Conservation (phyloP, 2,888 invertebrate genomes). For the Apodemia duryi region DNA sequence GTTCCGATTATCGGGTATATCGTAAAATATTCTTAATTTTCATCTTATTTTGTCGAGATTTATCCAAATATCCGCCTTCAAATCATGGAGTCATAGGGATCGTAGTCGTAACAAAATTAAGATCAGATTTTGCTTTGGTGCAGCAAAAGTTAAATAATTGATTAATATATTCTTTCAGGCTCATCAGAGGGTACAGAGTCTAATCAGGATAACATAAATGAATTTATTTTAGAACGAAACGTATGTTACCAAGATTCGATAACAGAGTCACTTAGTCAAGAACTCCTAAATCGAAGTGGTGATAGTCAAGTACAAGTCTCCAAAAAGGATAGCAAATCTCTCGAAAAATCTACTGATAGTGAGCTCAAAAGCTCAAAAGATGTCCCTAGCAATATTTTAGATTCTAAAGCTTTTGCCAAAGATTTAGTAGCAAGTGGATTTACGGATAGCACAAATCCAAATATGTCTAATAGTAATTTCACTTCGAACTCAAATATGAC, state of each 20-base stretch:
- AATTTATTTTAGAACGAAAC: slow-evolving; percentile 69
- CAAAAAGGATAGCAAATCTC: slow-evolving; percentile 56
- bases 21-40: too few species aligned
- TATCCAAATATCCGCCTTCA: too few species aligned
- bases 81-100: too few species aligned
- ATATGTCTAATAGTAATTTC: slow-evolving; percentile 68
- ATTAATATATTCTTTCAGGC: slow-evolving; percentile 40
- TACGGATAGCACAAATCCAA: slow-evolving; percentile 64
- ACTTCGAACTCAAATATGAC: slow-evolving; percentile 70
- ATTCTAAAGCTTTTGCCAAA: slow-evolving; percentile 52
- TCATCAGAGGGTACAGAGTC: slow-evolving; percentile 66
- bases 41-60: too few species aligned
- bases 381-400: slow-evolving; percentile 58
- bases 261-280: slow-evolving; percentile 67
- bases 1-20: too few species aligned
- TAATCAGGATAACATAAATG: slow-evolving; percentile 64
- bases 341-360: slow-evolving; percentile 58
- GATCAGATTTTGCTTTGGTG: too few species aligned
- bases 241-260: slow-evolving; percentile 73
- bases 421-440: slow-evolving; percentile 56
- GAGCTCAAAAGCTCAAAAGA: slow-evolving; percentile 68
- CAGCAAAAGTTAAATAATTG: too few species aligned
- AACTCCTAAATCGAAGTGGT: slow-evolving; percentile 56
- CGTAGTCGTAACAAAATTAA: too few species aligned
- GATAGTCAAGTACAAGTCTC: slow-evolving; percentile 56